phyloP scores from a whole-genome alignment of 64 coral and sea anemone genomes.

The Montipora sp. region DNA sequence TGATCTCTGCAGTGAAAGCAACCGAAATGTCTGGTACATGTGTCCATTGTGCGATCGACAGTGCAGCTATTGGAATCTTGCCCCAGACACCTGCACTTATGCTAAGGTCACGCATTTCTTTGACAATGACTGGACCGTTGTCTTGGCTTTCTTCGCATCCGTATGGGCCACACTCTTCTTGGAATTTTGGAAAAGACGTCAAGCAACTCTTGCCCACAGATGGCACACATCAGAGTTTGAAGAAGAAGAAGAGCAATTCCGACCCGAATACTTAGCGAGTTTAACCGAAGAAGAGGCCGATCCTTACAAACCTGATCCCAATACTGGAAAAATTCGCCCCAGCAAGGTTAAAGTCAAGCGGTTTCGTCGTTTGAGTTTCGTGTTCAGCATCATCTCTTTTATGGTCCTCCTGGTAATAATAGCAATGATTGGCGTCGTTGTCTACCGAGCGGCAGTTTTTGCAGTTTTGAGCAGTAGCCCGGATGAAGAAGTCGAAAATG shows the following conservation, averaged over 20 bases:
- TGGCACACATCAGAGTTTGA: constrained; percentile 87
- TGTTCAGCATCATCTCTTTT: constrained; percentile 45
- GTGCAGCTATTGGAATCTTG: constrained; percentile 72
- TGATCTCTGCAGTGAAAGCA: constrained; percentile 63
- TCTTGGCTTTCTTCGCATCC: constrained; percentile 68
- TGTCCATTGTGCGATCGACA: constrained; percentile 73
- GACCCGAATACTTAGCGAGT: constrained; percentile 69
- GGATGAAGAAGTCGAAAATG: constrained; percentile 36
- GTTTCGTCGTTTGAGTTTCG: constrained; percentile 64
- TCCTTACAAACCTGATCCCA: constrained; percentile 51
- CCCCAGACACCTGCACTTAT: constrained; percentile 68
- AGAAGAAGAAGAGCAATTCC: constrained; percentile 77
- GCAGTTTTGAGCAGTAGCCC: constrained; percentile 61
- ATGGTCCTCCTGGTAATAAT: constrained; percentile 75
- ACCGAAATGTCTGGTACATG: constrained; percentile 63
- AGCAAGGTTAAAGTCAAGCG: constrained; percentile 35
- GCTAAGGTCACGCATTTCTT: constrained; percentile 68
- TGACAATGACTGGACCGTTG: constrained; percentile 76
- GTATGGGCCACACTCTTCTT: constrained; percentile 81
- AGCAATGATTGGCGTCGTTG: constrained; percentile 65
- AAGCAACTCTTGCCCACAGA: constrained; percentile 67
- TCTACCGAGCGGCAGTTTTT: constrained; percentile 84
- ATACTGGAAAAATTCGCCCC: constrained; percentile 73
- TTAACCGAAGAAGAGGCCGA: constrained; percentile 42
- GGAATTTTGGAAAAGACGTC: constrained; percentile 85